phyloP scores from a whole-genome alignment of 2,797 vertebrate species.

The Taenioides sp. region DNA sequence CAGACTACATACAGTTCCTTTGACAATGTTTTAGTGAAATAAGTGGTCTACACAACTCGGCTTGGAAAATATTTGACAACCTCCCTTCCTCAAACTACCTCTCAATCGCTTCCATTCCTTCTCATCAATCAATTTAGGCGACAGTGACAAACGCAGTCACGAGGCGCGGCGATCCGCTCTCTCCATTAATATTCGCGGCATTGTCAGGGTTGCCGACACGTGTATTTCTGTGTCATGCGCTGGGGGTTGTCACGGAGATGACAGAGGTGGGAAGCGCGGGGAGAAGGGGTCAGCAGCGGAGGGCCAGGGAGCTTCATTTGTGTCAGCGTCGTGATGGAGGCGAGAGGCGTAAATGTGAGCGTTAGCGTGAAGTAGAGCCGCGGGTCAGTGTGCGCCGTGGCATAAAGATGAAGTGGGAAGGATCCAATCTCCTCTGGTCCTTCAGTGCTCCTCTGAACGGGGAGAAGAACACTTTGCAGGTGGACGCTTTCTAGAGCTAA shows the following conservation, averaged over 20 bases:
- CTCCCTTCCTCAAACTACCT: conserved; percentile 42
- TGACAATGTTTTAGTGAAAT: no score
- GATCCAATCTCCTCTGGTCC: not conserved
- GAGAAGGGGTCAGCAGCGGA: conserved; percentile 32
- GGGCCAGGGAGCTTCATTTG: conserved; percentile 62
- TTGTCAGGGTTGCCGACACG: conserved; percentile 75
- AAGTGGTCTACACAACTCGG: conserved; percentile 56
- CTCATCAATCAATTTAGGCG: conserved; percentile 67
- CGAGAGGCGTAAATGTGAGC: conserved; percentile 39
- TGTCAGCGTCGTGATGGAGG: conserved; percentile 58
- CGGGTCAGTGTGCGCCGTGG: conserved; percentile 27
- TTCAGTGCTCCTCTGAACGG: not conserved
- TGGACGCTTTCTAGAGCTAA: not conserved
- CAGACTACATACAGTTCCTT: no score
- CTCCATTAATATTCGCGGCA: conserved; percentile 7
- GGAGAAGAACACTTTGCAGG: not conserved
- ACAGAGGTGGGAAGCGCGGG: conserved; percentile 40
- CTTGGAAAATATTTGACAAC: no score
- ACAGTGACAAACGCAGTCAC: conserved; percentile 64
- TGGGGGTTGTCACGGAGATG: conserved; percentile 59
- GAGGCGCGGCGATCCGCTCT: not conserved
- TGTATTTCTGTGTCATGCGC: conserved; percentile 65
- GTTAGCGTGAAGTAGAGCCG: conserved; percentile 24
- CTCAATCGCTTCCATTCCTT: conserved; percentile 50
- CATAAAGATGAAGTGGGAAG: conserved; percentile 42